These are phyloP conservation scores for Dicyrtomina minuta DNA, from an alignment of 2,888 invertebrate genomes.

Conservation along the genomic window DNA sequence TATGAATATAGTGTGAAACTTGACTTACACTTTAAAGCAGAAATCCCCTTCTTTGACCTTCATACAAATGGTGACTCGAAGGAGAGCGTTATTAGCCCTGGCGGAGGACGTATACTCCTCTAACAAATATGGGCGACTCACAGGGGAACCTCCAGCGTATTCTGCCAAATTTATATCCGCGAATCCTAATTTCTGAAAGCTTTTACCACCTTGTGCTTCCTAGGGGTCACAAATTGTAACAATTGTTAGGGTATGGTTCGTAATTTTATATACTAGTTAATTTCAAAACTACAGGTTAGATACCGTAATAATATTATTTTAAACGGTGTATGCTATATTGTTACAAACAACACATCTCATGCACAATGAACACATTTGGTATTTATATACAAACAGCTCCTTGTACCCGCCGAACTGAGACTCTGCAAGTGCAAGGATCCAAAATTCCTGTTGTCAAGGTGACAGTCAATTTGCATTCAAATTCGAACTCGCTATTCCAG, in stretches of 20 bases:
- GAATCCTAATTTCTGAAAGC: constrained; percentile 63
- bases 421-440: constrained; percentile 61
- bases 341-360: no score
- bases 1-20: no score
- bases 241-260: no score
- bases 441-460: constrained; percentile 61
- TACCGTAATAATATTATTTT: no score
- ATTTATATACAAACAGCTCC: no score
- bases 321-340: no score
- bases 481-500: constrained; percentile 60
- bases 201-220: constrained; percentile 64
- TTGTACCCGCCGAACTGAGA: constrained; percentile 62
- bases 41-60: constrained; percentile 52
- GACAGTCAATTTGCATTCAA: constrained; percentile 62
- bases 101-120: constrained; percentile 50
- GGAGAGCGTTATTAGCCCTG: constrained; percentile 51
- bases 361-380: no score
- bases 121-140: constrained; percentile 50
- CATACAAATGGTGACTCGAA: constrained; percentile 51
- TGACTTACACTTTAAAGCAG: constrained; percentile 53
- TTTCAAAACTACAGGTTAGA: neutral
- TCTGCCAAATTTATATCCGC: constrained; percentile 63
- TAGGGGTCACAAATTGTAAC: constrained; percentile 54
- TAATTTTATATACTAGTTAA: neutral
- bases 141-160: constrained; percentile 59